phyloP scores from a whole-genome alignment of 35 echinoderm and acorn worm species.

The Holothuria glaberrima region DNA sequence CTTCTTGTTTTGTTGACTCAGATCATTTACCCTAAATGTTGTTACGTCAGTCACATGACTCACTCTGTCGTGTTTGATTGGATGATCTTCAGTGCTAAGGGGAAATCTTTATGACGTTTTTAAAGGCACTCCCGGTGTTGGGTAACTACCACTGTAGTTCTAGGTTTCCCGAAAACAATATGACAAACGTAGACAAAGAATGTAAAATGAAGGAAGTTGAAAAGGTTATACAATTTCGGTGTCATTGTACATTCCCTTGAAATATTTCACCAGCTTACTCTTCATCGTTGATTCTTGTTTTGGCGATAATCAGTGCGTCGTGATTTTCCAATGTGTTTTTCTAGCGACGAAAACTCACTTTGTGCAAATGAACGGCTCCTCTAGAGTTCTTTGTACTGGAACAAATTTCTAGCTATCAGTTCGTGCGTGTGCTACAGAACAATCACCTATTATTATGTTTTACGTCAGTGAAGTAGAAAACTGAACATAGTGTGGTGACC shows the following conservation, averaged over 20 bases:
- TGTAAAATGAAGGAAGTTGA: background rate
- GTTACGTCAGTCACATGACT: constrained; percentile 52
- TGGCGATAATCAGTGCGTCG: background rate
- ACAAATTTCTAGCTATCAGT: background rate
- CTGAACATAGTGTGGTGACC: too few relatives aligned
- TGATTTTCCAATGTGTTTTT: background rate
- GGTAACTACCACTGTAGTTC: constrained; percentile 23
- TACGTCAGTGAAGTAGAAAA: background rate
- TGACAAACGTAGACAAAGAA: background rate
- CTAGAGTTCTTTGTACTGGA: constrained; percentile 28
- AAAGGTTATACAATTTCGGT: background rate
- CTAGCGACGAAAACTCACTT: background rate
- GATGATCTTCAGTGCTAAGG: constrained; percentile 22
- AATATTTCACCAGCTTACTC: background rate
- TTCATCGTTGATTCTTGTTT: background rate
- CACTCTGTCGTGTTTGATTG: background rate
- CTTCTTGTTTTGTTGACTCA: constrained; percentile 55
- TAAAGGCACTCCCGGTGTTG: constrained; percentile 53
- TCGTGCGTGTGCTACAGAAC: background rate
- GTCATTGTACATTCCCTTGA: background rate
- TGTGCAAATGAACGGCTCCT: background rate
- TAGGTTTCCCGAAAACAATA: constrained; percentile 19
- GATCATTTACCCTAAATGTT: constrained; percentile 53
- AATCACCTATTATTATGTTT: constrained; percentile 34
- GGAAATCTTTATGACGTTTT: constrained; percentile 56